These are phyloP conservation scores for Myrmophylax atrothorax DNA, from an alignment of 2,113 vertebrate genomes.

Conservation along the genomic window DNA sequence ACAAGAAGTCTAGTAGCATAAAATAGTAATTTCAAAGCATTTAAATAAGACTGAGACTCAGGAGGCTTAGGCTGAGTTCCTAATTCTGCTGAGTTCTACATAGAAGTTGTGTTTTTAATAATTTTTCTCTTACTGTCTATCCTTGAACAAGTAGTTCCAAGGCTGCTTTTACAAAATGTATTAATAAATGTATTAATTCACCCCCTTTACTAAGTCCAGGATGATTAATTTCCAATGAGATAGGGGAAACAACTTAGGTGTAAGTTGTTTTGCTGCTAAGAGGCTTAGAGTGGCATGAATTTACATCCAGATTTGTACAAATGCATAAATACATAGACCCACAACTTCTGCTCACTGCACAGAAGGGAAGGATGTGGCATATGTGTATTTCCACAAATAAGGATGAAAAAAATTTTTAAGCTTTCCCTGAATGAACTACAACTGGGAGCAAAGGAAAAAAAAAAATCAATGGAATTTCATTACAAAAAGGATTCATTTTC, in stretches of 20 bases:
- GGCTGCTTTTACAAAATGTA: background rate
- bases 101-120: background rate
- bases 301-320: background rate
- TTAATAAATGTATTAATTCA: background rate
- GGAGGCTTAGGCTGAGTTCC: background rate
- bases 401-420: background rate
- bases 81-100: background rate
- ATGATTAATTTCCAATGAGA: background rate
- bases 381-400: background rate
- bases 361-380: background rate
- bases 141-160: background rate
- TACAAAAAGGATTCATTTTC: background rate
- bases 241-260: background rate
- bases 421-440: slow-evolving; percentile 12
- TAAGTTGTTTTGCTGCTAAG: background rate
- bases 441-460: background rate
- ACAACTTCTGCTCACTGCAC: background rate
- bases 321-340: background rate
- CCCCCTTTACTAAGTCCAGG: background rate
- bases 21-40: background rate
- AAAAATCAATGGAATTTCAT: background rate
- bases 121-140: background rate
- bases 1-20: background rate
- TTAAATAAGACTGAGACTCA: background rate
- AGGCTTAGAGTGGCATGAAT: background rate